Conservation (phyloP, 2,113 vertebrate genomes). For the Prunella himalayana region DNA sequence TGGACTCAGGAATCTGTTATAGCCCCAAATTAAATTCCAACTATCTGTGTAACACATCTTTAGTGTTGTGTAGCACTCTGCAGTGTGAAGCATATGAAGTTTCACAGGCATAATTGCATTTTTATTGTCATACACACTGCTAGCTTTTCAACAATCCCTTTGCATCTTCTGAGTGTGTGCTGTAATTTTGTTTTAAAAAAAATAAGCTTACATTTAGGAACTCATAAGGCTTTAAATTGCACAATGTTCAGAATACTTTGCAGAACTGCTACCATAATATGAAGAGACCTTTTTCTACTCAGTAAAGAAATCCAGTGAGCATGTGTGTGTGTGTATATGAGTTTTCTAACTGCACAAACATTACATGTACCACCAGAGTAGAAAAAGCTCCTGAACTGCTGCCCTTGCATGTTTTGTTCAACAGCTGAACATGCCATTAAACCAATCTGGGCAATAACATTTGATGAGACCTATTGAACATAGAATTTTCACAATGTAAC, state of each 20-base stretch:
- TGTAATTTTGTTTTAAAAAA: not conserved
- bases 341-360: not conserved
- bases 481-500: not conserved
- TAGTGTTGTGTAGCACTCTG: not conserved
- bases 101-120: not conserved
- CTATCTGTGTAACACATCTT: not conserved
- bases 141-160: not conserved
- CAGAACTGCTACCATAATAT: not conserved
- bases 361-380: not conserved
- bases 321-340: not conserved
- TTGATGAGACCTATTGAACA: not conserved
- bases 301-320: not conserved
- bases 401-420: not conserved
- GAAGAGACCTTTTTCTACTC: not conserved
- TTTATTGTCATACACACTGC: not conserved
- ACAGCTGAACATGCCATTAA: not conserved
- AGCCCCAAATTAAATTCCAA: not conserved
- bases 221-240: not conserved
- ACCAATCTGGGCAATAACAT: not conserved
- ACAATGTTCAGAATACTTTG: not conserved
- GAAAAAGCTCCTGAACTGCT: not conserved
- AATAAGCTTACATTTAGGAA: not conserved
- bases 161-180: not conserved
- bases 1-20: not conserved
- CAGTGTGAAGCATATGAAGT: not conserved